Conservation (phyloP, 2,113 vertebrate species). For the Pimephales promelas region DNA sequence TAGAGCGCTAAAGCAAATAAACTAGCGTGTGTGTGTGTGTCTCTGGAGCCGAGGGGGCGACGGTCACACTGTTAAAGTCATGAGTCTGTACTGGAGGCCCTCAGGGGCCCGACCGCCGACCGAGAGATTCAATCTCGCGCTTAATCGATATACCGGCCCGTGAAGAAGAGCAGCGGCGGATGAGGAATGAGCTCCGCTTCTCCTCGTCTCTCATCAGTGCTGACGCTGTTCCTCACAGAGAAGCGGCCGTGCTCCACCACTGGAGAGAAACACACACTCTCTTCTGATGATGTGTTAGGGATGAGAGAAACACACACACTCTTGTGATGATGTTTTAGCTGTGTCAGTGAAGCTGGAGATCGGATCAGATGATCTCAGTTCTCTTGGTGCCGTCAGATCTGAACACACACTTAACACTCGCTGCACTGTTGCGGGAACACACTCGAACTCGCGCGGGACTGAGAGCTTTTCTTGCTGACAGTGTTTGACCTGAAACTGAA, state of each 20-base stretch:
- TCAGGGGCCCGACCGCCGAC: conserved; percentile 74
- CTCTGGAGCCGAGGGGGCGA: conserved; percentile 32
- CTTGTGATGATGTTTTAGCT: too few species aligned
- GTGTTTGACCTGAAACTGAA: neutral
- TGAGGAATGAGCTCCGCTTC: conserved; percentile 76
- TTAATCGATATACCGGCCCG: conserved; percentile 74
- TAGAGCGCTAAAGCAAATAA: neutral
- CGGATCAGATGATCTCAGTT: neutral
- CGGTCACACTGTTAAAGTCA: conserved; percentile 77
- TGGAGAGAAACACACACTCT: conserved; percentile 33
- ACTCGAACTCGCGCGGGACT: neutral
- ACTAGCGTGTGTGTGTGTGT: neutral
- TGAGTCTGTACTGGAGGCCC: conserved; percentile 76
- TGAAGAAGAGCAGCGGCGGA: conserved; percentile 60
- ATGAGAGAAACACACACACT: too few species aligned
- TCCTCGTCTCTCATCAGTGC: conserved; percentile 69
- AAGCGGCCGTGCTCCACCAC: conserved; percentile 50
- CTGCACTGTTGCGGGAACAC: neutral
- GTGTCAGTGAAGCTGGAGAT: neutral
- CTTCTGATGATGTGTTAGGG: neutral
- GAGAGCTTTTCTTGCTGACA: neutral
- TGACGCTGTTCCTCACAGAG: conserved; percentile 72
- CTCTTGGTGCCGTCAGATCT: neutral
- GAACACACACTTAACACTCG: neutral
- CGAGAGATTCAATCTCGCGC: conserved; percentile 77